Percentiles rank a stretch among this genome's conserved stretches.
Evolutionary conservation across 2,797 vertebrate genomes (phyloP).

Genomic region (Huso huso): DNA sequence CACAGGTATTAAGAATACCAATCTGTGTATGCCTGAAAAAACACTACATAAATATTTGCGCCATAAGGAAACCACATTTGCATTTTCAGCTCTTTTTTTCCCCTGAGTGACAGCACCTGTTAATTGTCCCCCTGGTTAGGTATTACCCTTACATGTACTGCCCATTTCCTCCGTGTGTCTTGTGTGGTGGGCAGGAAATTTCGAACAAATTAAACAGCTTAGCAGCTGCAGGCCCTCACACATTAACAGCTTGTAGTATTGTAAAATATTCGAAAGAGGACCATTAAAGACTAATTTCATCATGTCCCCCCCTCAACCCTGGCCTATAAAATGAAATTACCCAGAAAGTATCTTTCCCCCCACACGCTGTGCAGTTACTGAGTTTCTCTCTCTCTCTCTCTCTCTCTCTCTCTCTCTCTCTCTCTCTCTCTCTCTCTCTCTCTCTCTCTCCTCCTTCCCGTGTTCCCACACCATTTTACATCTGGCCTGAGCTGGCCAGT

Average conservation of each 20-base stretch:
- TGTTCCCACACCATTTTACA: slow-evolving; percentile 69
- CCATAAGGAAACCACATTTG: neutral
- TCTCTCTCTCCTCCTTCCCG: slow-evolving; percentile 28
- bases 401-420: neutral
- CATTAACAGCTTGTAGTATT: slow-evolving; percentile 27
- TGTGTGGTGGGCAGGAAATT: slow-evolving; percentile 55
- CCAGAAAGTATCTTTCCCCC: slow-evolving; percentile 37
- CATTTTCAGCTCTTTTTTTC: neutral
- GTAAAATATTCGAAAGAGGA: slow-evolving; percentile 37
- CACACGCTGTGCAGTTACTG: slow-evolving; percentile 31
- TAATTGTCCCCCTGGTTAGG: slow-evolving; percentile 37
- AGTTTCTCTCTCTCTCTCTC: slow-evolving; percentile 14
- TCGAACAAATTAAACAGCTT: slow-evolving; percentile 44
- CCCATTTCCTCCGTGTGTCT: slow-evolving; percentile 55
- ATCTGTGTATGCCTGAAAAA: slow-evolving; percentile 4
- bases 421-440: slow-evolving; percentile 37
- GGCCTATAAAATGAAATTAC: slow-evolving; percentile 40
- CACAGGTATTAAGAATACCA: neutral
- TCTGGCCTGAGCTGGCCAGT: slow-evolving; percentile 67
- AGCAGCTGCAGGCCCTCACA: slow-evolving; percentile 49
- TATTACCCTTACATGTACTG: slow-evolving; percentile 52
- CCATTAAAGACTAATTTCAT: slow-evolving; percentile 26
- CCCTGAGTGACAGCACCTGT: slow-evolving; percentile 46
- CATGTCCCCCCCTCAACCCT: slow-evolving; percentile 25
- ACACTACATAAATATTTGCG: neutral